These are phyloP conservation scores for Bubalus kerabau DNA, from an alignment of 2,113 vertebrate genomes.

Conservation along the genomic window DNA sequence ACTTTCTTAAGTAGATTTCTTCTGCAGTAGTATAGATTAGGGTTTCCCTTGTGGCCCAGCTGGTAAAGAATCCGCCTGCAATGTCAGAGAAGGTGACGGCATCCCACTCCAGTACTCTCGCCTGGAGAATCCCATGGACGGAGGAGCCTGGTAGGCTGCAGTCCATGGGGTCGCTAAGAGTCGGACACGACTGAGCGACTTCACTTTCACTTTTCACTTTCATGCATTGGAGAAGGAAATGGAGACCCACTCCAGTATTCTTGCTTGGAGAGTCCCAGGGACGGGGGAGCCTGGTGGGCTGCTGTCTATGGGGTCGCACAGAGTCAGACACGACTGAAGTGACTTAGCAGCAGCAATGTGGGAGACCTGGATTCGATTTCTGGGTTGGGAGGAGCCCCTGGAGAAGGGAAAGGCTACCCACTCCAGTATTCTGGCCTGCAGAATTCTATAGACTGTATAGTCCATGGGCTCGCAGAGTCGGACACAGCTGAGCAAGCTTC, in stretches of 20 bases:
- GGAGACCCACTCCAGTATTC: too few species aligned
- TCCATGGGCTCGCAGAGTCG: rapidly evolving
- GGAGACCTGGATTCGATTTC: background rate
- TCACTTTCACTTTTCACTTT: too few species aligned
- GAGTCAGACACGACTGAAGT: too few species aligned
- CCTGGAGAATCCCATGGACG: too few species aligned
- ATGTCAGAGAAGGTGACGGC: background rate
- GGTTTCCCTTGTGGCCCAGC: background rate
- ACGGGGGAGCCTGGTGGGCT: too few species aligned
- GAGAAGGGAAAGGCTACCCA: background rate
- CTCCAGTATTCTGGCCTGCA: background rate
- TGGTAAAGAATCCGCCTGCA: background rate
- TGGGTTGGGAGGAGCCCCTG: background rate
- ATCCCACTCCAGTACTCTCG: too few species aligned
- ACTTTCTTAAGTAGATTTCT: background rate
- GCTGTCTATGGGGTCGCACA: too few species aligned
- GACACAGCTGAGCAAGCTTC: background rate
- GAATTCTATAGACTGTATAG: background rate
- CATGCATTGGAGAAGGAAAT: too few species aligned
- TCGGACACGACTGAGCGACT: too few species aligned
- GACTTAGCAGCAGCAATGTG: background rate
- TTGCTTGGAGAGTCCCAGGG: too few species aligned
- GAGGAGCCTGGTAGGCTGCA: too few species aligned
- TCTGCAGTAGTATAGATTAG: background rate
- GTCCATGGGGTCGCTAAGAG: too few species aligned